These are phyloP conservation scores for Geotrupes spiniger DNA, from an alignment of 2,888 invertebrate genomes.

Conservation along the genomic window DNA sequence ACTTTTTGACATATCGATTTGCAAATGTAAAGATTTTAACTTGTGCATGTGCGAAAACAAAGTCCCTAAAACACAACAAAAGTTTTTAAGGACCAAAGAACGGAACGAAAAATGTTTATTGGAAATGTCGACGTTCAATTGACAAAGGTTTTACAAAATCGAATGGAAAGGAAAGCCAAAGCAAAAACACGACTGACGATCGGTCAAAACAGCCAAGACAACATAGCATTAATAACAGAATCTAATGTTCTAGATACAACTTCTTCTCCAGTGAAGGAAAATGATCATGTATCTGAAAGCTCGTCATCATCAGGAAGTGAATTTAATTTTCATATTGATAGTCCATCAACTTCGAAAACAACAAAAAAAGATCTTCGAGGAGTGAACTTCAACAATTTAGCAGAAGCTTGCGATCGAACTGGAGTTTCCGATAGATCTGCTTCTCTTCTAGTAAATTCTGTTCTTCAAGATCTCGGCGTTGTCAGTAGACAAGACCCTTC, in stretches of 20 bases:
- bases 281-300: background rate
- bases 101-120: background rate
- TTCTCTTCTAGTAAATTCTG: background rate
- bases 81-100: background rate
- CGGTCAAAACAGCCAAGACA: too few species aligned
- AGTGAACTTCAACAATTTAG: too few species aligned
- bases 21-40: too few species aligned
- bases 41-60: too few species aligned
- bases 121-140: background rate
- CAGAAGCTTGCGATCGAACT: background rate
- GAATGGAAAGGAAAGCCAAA: background rate
- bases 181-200: background rate
- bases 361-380: background rate
- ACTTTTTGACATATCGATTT: too few species aligned
- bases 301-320: background rate
- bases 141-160: background rate
- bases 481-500: background rate
- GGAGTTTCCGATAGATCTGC: slow-evolving; percentile 1
- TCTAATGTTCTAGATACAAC: background rate
- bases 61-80: background rate
- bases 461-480: background rate
- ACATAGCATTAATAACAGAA: background rate
- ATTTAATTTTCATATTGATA: background rate
- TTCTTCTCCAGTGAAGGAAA: background rate
- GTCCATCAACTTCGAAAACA: background rate